Base-by-base conservation (phyloP, 2,797 vertebrate genomes). In the Propithecus perrieri region DNA sequence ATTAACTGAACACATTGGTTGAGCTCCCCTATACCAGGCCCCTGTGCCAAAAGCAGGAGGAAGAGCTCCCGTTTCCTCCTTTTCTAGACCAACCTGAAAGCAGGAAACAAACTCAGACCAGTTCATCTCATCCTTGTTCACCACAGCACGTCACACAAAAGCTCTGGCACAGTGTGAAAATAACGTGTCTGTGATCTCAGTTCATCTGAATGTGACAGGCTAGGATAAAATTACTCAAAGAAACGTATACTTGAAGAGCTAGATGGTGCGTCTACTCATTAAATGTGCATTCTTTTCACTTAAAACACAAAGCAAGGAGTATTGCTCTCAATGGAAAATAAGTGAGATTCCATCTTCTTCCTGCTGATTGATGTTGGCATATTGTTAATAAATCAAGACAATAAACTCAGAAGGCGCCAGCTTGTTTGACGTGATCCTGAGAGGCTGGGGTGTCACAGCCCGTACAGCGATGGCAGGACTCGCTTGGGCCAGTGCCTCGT, bases 1-100 rank as follows among this genome's bases (percentile, higher is more conserved):
- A 35, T 55, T 69, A 43, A 43, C 26, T 18, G 59, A 4, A 17
- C 4, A 14, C 8, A 17, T 67, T 63, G 15, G 38, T 4, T 30
- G 57, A 71, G n/a, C 15, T 26, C 8, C 13, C 3, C 0, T 26
- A 38, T 7, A 3, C 35, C 3, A 10, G 4, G 4, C 18, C 41
- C 26, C 10, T 4, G 1, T 0, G 26, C 30, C 41, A 33, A 41
- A 41, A 35, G 14, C n/a, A 30, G 53, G 24, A 2, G n/a, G 18
- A 38, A 46, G 41, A 55, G 26, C 8, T 26, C 61, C 35, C 13
- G 1, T 76, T 46, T 65, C 53, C 24, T 38, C 17, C 18, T 81
- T 18, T 30, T 50, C 86, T 59, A 35, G 46, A 26, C 20, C 57
- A 35, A 12, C 71, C 48, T 38, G 55, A 61, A 53, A 57, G 14